Percentiles rank a stretch among this genome's conserved stretches.
Conservation (phyloP, 2,797 vertebrate genomes). For the Microcaecilia unicolor region DNA sequence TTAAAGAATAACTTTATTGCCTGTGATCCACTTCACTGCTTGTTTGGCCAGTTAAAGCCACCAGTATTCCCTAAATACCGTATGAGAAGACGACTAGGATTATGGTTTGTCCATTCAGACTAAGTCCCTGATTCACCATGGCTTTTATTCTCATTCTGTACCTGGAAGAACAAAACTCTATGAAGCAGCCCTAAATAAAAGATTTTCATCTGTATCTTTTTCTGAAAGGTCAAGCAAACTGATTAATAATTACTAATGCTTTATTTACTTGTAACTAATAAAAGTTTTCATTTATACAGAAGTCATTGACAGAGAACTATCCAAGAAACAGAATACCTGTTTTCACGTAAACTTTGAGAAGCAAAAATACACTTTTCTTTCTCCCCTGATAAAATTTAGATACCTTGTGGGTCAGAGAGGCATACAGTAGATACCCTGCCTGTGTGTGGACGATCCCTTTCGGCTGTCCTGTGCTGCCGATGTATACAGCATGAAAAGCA, state of each 20-base stretch:
- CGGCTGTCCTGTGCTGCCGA: slow-evolving; percentile 92
- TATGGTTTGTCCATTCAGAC: too few species aligned
- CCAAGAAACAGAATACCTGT: neutral
- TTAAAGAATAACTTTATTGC: too few species aligned
- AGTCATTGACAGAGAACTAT: neutral
- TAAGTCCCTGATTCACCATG: too few species aligned
- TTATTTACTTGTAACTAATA: too few species aligned
- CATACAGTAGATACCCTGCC: slow-evolving; percentile 86
- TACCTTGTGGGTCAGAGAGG: slow-evolving; percentile 83
- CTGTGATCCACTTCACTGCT: too few species aligned
- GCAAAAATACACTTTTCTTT: neutral
- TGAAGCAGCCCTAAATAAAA: too few species aligned
- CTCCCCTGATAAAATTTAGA: neutral
- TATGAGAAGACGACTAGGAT: too few species aligned
- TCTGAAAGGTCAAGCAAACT: slow-evolving; percentile 2
- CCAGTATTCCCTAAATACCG: too few species aligned
- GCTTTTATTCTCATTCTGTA: too few species aligned
- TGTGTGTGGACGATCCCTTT: slow-evolving; percentile 92
- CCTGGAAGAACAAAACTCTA: too few species aligned
- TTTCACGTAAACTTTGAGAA: accelerated
- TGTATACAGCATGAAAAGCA: slow-evolving; percentile 85
- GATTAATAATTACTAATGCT: neutral
- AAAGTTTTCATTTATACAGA: too few species aligned
- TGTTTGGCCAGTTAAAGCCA: too few species aligned
- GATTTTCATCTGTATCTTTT: neutral